Evolutionary conservation across 2,797 vertebrate genomes (phyloP).

Genomic region (Macrochelys suwanniensis): DNA sequence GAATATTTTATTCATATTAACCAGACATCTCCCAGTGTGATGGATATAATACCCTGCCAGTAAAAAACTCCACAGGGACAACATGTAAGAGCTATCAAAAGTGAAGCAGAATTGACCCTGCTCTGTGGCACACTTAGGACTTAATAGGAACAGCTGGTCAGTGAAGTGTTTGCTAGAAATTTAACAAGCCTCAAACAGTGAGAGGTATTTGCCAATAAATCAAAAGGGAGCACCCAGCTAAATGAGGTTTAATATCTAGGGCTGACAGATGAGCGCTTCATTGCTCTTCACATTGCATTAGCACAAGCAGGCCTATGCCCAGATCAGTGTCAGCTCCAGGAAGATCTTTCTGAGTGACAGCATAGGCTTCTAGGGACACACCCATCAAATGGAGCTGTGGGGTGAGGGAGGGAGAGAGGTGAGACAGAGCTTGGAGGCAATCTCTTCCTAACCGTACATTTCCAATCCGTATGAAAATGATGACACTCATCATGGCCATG

Average conservation of each 20-base stretch:
- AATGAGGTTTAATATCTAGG: constrained; percentile 77
- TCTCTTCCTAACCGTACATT: neutral
- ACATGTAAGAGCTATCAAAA: constrained; percentile 41
- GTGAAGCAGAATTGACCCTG: constrained; percentile 65
- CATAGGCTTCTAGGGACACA: neutral
- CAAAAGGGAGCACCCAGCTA: constrained; percentile 75
- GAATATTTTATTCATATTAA: constrained; percentile 62
- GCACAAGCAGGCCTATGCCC: neutral
- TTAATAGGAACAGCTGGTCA: constrained; percentile 85
- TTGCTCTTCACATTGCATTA: constrained; percentile 31
- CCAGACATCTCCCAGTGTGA: neutral
- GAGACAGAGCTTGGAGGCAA: rapidly evolving
- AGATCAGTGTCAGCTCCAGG: rapidly evolving
- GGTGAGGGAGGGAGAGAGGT: neutral
- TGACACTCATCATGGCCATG: neutral
- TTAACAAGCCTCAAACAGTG: constrained; percentile 81
- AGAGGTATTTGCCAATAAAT: constrained; percentile 81
- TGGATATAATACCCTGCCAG: constrained; percentile 9
- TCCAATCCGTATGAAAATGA: neutral
- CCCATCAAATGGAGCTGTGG: neutral
- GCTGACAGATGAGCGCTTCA: constrained; percentile 55
- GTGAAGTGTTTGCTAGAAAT: constrained; percentile 81
- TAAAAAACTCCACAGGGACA: constrained; percentile 40
- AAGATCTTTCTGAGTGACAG: neutral
- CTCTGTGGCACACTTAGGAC: constrained; percentile 57